Conservation (phyloP, 2,113 vertebrate genomes). For the Thalassarche chlororhynchos region DNA sequence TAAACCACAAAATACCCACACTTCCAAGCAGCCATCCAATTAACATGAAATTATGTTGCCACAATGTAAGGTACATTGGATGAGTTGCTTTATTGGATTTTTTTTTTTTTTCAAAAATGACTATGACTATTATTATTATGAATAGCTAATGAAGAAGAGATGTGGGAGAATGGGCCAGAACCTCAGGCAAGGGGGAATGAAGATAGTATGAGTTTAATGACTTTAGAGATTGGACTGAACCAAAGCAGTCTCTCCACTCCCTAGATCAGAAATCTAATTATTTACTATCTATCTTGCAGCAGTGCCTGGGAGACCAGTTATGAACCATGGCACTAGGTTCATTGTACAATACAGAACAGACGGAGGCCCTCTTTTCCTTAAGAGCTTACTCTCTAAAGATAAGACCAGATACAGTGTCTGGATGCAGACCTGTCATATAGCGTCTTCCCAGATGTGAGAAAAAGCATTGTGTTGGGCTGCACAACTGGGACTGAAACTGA, state of each 20-base stretch:
- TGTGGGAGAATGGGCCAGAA: not conserved
- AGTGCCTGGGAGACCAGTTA: not conserved
- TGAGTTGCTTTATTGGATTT: not conserved
- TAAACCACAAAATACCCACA: conserved; percentile 12
- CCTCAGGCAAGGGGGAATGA: not conserved
- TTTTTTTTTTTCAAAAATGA: not conserved
- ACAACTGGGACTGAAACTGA: not conserved
- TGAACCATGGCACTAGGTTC: not conserved
- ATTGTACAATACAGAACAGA: not conserved
- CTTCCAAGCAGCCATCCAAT: conserved; percentile 28
- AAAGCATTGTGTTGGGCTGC: not conserved
- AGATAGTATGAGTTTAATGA: not conserved
- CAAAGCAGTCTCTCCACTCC: not conserved
- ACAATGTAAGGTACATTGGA: not conserved
- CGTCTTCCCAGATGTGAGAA: not conserved
- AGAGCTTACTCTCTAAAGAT: not conserved
- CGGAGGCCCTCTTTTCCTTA: not conserved
- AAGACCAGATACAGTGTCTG: not conserved
- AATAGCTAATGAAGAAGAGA: not conserved
- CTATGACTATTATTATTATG: not conserved
- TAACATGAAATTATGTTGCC: conserved; percentile 29
- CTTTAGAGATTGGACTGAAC: not conserved
- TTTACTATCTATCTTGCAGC: not conserved
- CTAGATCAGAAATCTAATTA: conserved; percentile 4
- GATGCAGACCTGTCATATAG: not conserved